Evolutionary conservation across 2,113 vertebrate species (phyloP).

Genomic region (Microtus oregoni): DNA sequence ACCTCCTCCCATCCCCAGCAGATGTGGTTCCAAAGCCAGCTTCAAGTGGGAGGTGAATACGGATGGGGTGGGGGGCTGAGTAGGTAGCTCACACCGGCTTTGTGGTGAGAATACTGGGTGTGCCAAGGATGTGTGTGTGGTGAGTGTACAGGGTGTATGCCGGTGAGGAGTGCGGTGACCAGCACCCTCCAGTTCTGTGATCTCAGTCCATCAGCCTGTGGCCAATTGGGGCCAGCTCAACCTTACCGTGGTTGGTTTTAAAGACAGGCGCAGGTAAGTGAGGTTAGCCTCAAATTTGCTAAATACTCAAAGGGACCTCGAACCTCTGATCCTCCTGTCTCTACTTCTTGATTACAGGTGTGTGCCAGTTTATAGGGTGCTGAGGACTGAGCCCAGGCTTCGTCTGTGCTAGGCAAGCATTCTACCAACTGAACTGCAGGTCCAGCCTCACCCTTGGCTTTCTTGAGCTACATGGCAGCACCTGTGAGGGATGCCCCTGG

Average conservation of each 20-base stretch:
- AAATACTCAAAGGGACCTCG: not conserved
- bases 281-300: not conserved
- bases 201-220: not conserved
- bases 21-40: not conserved
- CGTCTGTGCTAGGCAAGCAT: not conserved
- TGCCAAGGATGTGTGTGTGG: slow-evolving; percentile 29
- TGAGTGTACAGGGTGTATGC: slow-evolving; percentile 55
- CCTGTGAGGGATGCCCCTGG: not conserved
- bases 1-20: not conserved
- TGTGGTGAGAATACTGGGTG: not conserved
- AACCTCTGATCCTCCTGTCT: not conserved
- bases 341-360: not conserved
- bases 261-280: not conserved
- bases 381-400: not conserved
- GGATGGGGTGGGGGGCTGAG: not conserved
- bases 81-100: not conserved
- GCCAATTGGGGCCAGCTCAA: not conserved
- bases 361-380: not conserved
- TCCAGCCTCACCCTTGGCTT: not conserved
- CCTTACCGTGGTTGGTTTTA: not conserved
- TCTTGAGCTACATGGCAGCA: not conserved
- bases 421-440: not conserved
- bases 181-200: not conserved
- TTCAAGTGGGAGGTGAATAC: not conserved
- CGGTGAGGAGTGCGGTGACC: not conserved